Evolutionary conservation across 2,113 vertebrate species (phyloP).

Genomic region (Xiphias gladius): DNA sequence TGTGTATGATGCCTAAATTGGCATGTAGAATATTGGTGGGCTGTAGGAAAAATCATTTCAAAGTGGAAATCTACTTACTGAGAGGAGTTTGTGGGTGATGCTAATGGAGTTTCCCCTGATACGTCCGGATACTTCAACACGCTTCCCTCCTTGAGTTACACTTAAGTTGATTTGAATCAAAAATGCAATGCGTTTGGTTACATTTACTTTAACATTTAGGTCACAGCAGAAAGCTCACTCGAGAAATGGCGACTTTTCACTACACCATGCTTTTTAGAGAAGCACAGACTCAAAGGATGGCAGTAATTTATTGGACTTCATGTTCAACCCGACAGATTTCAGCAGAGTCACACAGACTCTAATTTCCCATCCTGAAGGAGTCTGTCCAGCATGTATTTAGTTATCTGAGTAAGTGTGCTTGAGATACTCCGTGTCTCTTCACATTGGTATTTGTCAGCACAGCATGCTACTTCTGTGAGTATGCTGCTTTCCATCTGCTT

Average conservation of each 20-base stretch:
- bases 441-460: constrained; percentile 75
- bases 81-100: constrained; percentile 23
- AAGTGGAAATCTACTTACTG: constrained; percentile 11
- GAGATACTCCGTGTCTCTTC: constrained; percentile 80
- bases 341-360: constrained; percentile 49
- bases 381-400: constrained; percentile 65
- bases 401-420: constrained; percentile 82
- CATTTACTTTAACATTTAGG: constrained; percentile 19
- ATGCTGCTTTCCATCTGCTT: constrained; percentile 81
- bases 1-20: neutral
- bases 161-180: constrained; percentile 45
- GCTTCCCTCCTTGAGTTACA: constrained; percentile 26
- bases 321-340: constrained; percentile 36
- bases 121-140: constrained; percentile 25
- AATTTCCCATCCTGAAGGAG: constrained; percentile 59
- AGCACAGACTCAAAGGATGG: constrained; percentile 5
- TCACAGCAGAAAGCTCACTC: constrained; percentile 12
- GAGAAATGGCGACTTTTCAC: constrained; percentile 23
- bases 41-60: neutral
- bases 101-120: constrained; percentile 19
- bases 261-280: neutral
- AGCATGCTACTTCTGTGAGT: constrained; percentile 77
- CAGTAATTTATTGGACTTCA: constrained; percentile 56
- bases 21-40: neutral
- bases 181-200: constrained; percentile 11